These are phyloP conservation scores for Bryconaethiops microstoma DNA, from an alignment of 2,797 vertebrate genomes.

Conservation along the genomic window DNA sequence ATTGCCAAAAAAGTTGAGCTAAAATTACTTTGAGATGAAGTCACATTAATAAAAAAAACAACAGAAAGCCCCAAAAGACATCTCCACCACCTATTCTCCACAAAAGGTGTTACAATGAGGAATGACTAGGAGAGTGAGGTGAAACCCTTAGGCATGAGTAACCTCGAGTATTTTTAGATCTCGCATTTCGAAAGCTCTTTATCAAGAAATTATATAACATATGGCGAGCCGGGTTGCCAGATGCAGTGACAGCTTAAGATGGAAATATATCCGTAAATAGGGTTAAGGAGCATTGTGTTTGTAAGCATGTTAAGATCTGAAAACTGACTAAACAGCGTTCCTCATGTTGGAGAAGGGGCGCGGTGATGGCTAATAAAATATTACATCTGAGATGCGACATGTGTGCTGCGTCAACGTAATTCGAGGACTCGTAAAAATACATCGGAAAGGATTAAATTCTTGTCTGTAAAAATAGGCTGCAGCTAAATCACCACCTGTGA, in stretches of 20 bases:
- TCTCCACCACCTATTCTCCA: background rate
- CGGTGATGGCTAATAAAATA: background rate
- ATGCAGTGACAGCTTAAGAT: constrained; percentile 35
- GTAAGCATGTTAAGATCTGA: background rate
- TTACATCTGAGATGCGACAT: background rate
- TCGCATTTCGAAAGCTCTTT: constrained; percentile 24
- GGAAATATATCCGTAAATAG: constrained; percentile 10
- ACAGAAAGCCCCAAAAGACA: background rate
- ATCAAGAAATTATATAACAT: constrained; percentile 33
- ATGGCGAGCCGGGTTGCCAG: constrained; percentile 20
- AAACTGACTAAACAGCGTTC: constrained; percentile 15
- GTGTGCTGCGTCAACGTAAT: constrained; percentile 1
- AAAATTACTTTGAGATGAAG: background rate
- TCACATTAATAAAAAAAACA: background rate
- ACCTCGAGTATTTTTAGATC: constrained; percentile 24
- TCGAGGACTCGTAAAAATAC: constrained; percentile 5
- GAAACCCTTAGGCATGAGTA: background rate
- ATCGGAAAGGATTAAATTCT: constrained; percentile 1
- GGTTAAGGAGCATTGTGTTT: constrained; percentile 9
- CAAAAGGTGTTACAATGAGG: background rate
- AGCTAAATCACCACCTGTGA: constrained; percentile 16
- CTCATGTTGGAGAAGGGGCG: background rate
- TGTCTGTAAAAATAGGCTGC: constrained; percentile 14
- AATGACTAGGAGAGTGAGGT: background rate
- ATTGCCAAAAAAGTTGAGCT: background rate